A percentile compares a stretch with the other conserved stretches of the same genome.
Evolutionary conservation across 2,888 invertebrate species (phyloP).

Genomic region (Agriopis leucophaearia): DNA sequence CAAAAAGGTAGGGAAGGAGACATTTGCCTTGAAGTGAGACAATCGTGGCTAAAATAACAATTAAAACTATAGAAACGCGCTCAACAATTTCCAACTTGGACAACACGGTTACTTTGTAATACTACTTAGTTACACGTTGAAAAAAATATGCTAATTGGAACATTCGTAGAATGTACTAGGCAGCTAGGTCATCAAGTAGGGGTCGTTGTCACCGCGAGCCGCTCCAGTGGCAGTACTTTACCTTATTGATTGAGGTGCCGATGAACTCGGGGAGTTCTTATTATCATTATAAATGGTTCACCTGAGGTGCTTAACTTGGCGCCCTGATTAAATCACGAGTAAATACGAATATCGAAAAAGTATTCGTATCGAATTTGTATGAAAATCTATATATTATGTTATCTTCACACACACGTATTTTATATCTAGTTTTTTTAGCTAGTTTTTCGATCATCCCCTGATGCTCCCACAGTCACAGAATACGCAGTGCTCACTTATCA

Average conservation of each 20-base stretch:
- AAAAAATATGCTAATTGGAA: background rate
- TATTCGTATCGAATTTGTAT: background rate
- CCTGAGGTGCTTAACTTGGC: constrained; percentile 24
- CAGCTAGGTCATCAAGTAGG: constrained; percentile 59
- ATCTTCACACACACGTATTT: background rate
- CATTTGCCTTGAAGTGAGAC: no score
- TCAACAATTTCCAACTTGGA: no score
- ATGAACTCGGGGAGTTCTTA: constrained; percentile 53
- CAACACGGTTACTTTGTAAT: background rate
- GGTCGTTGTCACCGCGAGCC: constrained; percentile 61
- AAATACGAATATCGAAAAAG: background rate
- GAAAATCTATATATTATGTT: background rate
- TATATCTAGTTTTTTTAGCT: no score
- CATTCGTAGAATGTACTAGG: background rate
- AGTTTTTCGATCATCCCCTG: no score
- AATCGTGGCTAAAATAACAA: no score
- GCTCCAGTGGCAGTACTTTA: constrained; percentile 61
- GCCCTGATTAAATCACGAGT: constrained; percentile 5
- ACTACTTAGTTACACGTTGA: background rate
- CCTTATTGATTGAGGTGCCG: constrained; percentile 75
- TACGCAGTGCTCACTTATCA: no score
- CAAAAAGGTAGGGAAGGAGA: no score
- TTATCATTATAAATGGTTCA: constrained; percentile 41
- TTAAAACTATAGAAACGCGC: no score
- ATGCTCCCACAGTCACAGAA: no score